Base-by-base conservation (phyloP, 2,113 vertebrate species). In the Zosterops borbonicus region DNA sequence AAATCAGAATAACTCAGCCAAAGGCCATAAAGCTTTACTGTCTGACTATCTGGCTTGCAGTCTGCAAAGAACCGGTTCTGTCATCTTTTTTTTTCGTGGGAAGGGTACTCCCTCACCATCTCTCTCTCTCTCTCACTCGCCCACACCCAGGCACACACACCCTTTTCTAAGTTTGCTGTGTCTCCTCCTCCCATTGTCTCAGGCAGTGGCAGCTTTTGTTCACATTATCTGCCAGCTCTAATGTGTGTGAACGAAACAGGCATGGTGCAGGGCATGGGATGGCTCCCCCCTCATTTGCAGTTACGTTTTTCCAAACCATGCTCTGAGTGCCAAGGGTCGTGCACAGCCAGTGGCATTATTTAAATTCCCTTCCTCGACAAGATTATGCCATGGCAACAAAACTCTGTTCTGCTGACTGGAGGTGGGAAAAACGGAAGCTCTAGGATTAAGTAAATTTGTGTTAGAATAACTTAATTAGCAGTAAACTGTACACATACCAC, bases 301-400 rank as follows among this genome's bases (percentile, higher is more conserved):
- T 79, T 94, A 39, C 33, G 10, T 41, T 15, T 81, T 94, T 94
- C 64, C 83, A 93, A 91, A 74, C 5, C 20, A 8, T 59, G 71
- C 42, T 13, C 60, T 3, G 9, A 90, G 83, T 89, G 95, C 95
- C 91, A 82, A 73, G 76, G 82, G 94, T 95, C 93, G 31, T 41
- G 69, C 86, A 77, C 97, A 98, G 97, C 97, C 92, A 94, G 96
- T 92, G 96, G 96, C 97, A 97, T 93, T 97, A 97, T 97, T 97
- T 96, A 96, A 98, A 98, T 98, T 98, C 97, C 91, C 93, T 96
- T 97, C 94, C 97, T 96, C 83, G 71, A 75, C 91, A 81, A 80
- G 91, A 71, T 96, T 96, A 97, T 92, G 86, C 98, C 98, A 97
- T 98, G 97, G 98, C 96, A 98, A 98, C 98, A 89, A 93, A 97